Evolutionary conservation across 1,140 invertebrate genomes (phyloP).

Genomic region (Caenorhabditis inopinata): DNA sequence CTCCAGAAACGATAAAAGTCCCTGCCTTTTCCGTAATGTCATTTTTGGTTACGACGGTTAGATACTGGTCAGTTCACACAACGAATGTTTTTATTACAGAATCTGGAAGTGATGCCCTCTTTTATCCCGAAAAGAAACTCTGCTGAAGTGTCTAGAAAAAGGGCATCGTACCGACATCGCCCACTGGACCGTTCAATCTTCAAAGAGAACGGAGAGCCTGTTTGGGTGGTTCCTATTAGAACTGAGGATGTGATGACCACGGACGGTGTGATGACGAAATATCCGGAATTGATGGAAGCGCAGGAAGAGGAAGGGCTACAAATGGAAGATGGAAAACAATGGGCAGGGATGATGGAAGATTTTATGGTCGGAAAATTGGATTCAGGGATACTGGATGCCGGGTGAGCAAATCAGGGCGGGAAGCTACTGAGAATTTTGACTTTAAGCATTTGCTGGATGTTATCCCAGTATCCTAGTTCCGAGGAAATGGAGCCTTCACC

Average conservation of each 20-base stretch:
- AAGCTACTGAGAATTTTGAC: too few species aligned
- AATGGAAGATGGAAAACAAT: background rate
- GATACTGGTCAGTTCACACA: too few species aligned
- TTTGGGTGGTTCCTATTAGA: background rate
- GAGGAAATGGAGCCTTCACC: too few species aligned
- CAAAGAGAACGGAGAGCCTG: background rate
- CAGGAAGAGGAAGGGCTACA: background rate
- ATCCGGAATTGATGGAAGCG: background rate
- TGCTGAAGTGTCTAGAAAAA: background rate
- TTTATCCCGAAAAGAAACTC: background rate
- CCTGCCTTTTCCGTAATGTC: too few species aligned
- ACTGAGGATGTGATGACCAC: too few species aligned
- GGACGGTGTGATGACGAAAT: background rate
- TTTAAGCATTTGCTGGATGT: too few species aligned
- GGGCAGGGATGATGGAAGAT: background rate
- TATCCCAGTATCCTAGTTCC: too few species aligned
- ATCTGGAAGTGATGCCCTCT: slow-evolving; percentile 5
- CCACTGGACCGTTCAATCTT: background rate
- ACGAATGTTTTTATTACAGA: background rate
- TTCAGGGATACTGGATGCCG: background rate
- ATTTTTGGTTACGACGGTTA: too few species aligned
- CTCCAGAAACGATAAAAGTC: too few species aligned
- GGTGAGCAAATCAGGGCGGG: too few species aligned
- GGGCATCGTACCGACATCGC: background rate
- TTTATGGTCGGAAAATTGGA: background rate